These are phyloP conservation scores for Vulpes lagopus DNA, from an alignment of 2,113 vertebrate species.

Conservation along the genomic window DNA sequence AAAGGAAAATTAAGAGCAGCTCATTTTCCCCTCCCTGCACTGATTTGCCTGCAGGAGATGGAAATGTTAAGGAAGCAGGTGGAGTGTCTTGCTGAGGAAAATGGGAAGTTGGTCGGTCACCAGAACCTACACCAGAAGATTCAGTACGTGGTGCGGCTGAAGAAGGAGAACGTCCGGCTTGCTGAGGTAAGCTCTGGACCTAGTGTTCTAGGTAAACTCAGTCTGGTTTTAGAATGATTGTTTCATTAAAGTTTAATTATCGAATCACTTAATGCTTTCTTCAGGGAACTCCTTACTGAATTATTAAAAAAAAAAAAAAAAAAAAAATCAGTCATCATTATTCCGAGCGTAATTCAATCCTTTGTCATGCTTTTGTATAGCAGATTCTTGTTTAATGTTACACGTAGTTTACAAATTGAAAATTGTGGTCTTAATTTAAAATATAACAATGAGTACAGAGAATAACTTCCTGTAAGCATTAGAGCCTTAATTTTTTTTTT, in stretches of 20 bases:
- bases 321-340: not conserved
- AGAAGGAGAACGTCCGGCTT: constrained; percentile 94
- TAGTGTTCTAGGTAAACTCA: not conserved
- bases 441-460: not conserved
- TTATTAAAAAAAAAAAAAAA: not conserved
- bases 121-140: constrained; percentile 97
- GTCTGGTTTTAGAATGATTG: not conserved
- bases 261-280: not conserved
- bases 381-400: constrained; percentile 15
- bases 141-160: constrained; percentile 96
- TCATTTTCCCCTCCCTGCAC: not conserved
- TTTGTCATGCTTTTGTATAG: not conserved
- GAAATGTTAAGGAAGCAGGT: constrained; percentile 93
- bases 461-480: not conserved
- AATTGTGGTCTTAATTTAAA: constrained; percentile 12
- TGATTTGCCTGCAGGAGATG: constrained; percentile 89
- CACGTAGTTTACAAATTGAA: constrained; percentile 41
- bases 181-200: constrained; percentile 88
- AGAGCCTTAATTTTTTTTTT: not conserved
- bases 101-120: constrained; percentile 96
- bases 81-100: constrained; percentile 93
- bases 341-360: not conserved
- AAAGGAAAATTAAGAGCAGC: not conserved
- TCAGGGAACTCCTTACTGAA: not conserved
- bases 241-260: not conserved